Evolutionary conservation across 2,797 vertebrate species (phyloP), one percentile per base, ranked within the genome.

Genomic region (Sebastes reedi): DNA sequence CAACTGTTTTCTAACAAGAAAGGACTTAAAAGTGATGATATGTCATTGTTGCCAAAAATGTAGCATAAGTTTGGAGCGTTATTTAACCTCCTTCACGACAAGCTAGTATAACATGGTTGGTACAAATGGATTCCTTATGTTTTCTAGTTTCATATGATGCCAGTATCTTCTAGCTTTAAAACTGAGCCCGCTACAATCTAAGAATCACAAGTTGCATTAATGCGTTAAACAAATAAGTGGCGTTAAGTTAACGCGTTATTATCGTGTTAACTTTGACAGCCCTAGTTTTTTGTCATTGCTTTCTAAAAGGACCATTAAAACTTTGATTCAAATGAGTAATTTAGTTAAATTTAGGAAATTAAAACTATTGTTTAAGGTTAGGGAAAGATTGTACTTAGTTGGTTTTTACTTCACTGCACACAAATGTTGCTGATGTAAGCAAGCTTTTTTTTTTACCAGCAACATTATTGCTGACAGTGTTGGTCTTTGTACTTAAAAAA

Each of bases 71-170:
- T 42, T 42, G 5, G 39, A 42, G 39, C 0, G 39, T 14, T 42
- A 42, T 42, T 42, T 42, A 42, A 0, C 13, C 0, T 14, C 39
- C 13, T 42, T 42, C 13, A 0, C 0, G 39, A 42, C 39, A 14
- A 14, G 0, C 39, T 14, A 42, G 39, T 42, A 42, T 14, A 0
- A 42, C 39, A 42, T 42, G 39, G 39, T 42, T 42, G 39, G 39
- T 42, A 42, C 39, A 3, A 42, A 6, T 42, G 39, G 39, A 42
- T 42, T 42, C 39, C 39, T 42, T 42, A 42, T 0, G 39, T 42
- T 14, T 39, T 42, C 10, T 42, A 14, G 39, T 42, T 42, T 42
- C 39, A 42, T 0, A 6, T 42, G 13, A 42, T 42, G 39, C 13
- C 39, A 14, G 39, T 0, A 42, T 42, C 39, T 42, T 42, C 3